A percentile compares a stretch with the other conserved stretches of the same genome.
Evolutionary conservation across 2,888 invertebrate genomes (phyloP).

Genomic region (Marronus borbonicus): DNA sequence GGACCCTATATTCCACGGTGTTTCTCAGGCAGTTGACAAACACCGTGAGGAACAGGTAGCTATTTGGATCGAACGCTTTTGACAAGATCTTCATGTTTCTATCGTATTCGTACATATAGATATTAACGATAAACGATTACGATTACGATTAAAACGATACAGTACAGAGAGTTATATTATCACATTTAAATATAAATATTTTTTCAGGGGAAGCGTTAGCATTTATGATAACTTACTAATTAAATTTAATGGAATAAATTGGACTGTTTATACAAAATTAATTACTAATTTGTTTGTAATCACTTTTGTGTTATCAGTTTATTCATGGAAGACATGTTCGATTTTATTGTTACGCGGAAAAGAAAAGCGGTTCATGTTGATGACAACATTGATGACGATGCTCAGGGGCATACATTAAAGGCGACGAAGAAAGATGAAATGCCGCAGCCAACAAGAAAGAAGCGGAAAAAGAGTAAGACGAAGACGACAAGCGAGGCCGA

Average conservation of each 20-base stretch:
- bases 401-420: not conserved
- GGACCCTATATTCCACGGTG: no score
- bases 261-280: not conserved
- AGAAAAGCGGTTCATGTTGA: conserved; percentile 31
- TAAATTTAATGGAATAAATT: not conserved
- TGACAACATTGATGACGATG: conserved; percentile 4
- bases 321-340: conserved; percentile 39
- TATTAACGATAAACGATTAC: no score
- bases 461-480: conserved; percentile 29
- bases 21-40: no score
- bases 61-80: no score
- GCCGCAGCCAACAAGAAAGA: conserved; percentile 8
- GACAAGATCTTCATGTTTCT: no score
- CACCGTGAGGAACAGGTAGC: no score
- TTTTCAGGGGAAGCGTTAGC: no score
- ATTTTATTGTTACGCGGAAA: conserved; percentile 47
- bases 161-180: no score
- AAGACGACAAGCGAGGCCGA: conserved; percentile 20
- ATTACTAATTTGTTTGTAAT: conserved; percentile 16
- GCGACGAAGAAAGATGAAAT: conserved; percentile 11
- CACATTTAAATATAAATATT: no score
- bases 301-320: conserved; percentile 9
- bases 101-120: no score
- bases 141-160: no score
- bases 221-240: not conserved